Conservation (phyloP, 2,113 vertebrate genomes). For the Ascaphus truei region DNA sequence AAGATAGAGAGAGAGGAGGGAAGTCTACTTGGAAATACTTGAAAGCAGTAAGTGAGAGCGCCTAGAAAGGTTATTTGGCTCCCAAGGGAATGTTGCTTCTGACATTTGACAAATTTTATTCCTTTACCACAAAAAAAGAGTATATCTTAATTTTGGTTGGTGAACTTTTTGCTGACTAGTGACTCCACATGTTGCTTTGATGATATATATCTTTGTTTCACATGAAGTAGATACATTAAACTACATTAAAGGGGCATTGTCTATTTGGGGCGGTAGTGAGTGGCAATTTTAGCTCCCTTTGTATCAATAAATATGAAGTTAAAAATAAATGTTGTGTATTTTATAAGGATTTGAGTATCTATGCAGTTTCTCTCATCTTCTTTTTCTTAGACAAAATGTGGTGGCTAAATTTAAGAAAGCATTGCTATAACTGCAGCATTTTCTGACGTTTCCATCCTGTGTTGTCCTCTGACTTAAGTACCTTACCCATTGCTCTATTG, state of each 20-base stretch:
- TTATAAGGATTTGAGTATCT: background rate
- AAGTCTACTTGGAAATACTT: constrained; percentile 44
- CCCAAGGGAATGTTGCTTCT: constrained; percentile 34
- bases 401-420: background rate
- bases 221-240: constrained; percentile 49
- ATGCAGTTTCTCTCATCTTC: background rate
- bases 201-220: constrained; percentile 61
- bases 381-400: background rate
- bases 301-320: background rate
- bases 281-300: background rate
- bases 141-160: constrained; percentile 51
- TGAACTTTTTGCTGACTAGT: constrained; percentile 59
- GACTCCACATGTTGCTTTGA: constrained; percentile 58
- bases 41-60: constrained; percentile 27
- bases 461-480: too few relatives aligned
- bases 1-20: constrained; percentile 17
- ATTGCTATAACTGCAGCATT: background rate
- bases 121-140: constrained; percentile 37
- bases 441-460: too few relatives aligned
- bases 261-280: background rate
- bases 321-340: constrained; percentile 13
- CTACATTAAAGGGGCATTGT: background rate
- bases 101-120: constrained; percentile 43
- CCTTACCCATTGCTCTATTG: too few relatives aligned
- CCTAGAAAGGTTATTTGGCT: constrained; percentile 43